Base-by-base conservation (phyloP, 2,797 vertebrate genomes). In the Phylloscopus collybita region DNA sequence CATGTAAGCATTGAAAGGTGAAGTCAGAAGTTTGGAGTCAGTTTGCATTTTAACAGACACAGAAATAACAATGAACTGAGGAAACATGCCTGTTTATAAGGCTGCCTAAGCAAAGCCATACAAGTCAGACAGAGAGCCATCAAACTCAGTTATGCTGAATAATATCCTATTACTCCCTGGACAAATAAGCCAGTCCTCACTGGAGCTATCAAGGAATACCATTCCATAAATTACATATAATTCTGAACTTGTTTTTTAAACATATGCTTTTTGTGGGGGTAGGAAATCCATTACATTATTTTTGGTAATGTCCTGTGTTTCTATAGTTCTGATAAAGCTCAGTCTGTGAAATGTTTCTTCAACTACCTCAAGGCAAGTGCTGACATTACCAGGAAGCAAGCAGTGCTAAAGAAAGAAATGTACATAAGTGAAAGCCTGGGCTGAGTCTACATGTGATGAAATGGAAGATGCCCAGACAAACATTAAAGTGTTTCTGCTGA, bases 191-290 rank as follows among this genome's bases (percentile, higher is more conserved):
- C 45, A 60, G 30, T 60, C 49, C 89, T 88, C 92, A 0, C 18
- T 15, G 76, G 85, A 88, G 32, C 80, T 90, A 76, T 91, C 60
- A 73, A 70, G 59, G 62, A 91, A 79, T 40, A 53, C 4, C 5
- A 66, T 88, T 92, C 70, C 80, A 86, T 90, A 73, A 96, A 38
- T 69, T 60, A 73, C 40, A 66, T 40, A 57, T 32, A 81, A 73
- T 76, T 62, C 87, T 91, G 83, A 62, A 56, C 49, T 75, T 73
- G 23, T 84, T 94, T 96, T 93, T 80, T 81, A 90, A 94, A 93
- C 21, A 36, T 14, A 47, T 29, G 29, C 8, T 70, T 72, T 47
- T 67, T 25, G 36, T 4, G 5, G 54, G 61, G 22, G 19, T 53
- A 47, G 36, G 47, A 90, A 91, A 34, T 36, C 32, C 26, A 19